Percentiles rank a stretch among this genome's conserved stretches.
Conservation (phyloP, 2,888 invertebrate species). For the Clostera curtula region DNA sequence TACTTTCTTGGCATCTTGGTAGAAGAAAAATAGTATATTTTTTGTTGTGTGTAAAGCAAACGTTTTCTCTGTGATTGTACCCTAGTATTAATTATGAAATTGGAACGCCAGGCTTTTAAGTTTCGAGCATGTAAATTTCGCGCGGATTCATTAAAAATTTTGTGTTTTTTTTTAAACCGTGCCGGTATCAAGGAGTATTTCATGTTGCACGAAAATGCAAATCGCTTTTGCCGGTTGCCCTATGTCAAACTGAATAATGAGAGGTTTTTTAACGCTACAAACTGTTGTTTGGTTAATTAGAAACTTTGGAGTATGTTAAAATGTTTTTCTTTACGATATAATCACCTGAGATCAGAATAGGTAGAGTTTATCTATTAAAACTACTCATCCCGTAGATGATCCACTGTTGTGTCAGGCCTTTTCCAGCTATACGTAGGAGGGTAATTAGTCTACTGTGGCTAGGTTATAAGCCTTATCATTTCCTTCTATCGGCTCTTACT, state of each 20-base stretch:
- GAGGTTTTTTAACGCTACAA: conserved; percentile 24
- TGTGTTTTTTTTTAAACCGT: conserved; percentile 40
- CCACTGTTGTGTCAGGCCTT: too few species aligned
- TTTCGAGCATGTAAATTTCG: conserved; percentile 43
- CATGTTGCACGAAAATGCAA: conserved; percentile 70
- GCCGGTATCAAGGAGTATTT: conserved; percentile 46
- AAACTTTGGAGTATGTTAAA: conserved; percentile 6
- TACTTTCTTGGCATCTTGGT: too few species aligned
- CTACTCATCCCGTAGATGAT: neutral
- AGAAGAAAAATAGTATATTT: too few species aligned
- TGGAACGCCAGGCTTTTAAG: conserved; percentile 22
- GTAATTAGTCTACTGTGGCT: too few species aligned
- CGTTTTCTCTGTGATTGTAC: neutral
- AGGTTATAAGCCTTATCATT: too few species aligned
- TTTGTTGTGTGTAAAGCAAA: too few species aligned
- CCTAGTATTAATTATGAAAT: conserved; percentile 34
- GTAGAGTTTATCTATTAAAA: neutral
- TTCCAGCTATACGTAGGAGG: too few species aligned
- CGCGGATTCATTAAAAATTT: conserved; percentile 60
- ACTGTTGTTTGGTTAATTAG: conserved; percentile 22
- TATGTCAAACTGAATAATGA: conserved; percentile 52
- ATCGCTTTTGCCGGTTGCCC: conserved; percentile 43
- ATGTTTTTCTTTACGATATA: conserved; percentile 1
- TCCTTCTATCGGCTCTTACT: too few species aligned
- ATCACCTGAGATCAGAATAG: neutral